Percentiles rank a stretch among this genome's conserved stretches.
Evolutionary conservation across 1,140 invertebrate species (phyloP).

Genomic region (Druon quercuslanigerum): DNA sequence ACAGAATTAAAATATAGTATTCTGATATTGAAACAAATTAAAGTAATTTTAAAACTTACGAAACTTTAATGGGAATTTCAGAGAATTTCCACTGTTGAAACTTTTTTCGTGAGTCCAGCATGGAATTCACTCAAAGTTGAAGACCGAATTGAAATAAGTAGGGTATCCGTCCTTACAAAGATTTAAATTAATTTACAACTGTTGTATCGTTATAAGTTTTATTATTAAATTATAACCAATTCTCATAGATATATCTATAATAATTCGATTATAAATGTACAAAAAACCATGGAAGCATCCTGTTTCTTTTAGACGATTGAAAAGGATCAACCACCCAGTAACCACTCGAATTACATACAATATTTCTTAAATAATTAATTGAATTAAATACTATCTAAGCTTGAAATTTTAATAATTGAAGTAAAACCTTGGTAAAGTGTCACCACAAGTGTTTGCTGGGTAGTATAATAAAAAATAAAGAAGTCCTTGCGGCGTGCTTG

Average conservation of each 20-base stretch:
- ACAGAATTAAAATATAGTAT: no score
- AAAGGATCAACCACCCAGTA: slow-evolving; percentile 16
- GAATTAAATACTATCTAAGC: not conserved
- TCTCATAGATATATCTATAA: not conserved
- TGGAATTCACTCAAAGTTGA: slow-evolving; percentile 6
- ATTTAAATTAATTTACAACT: slow-evolving; percentile 3
- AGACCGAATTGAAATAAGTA: slow-evolving; percentile 16
- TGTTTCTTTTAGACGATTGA: slow-evolving; percentile 7
- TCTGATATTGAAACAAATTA: no score
- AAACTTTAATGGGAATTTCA: no score
- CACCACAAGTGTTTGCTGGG: not conserved
- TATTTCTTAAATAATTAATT: not conserved
- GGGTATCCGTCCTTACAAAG: slow-evolving; percentile 8
- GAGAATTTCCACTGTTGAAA: not conserved
- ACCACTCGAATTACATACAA: not conserved
- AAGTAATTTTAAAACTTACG: no score
- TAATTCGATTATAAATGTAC: not conserved
- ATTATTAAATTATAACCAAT: not conserved
- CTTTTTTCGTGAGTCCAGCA: not conserved
- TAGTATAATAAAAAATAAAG: slow-evolving; percentile 22
- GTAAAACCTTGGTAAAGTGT: not conserved
- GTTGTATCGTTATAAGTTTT: slow-evolving; percentile 19
- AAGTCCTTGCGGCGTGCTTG: slow-evolving; percentile 15
- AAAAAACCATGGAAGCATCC: not conserved
- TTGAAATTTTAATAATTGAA: slow-evolving; percentile 3